Evolutionary conservation across 1,140 invertebrate genomes (phyloP), one percentile per base, ranked within the genome.

Genomic region (Chelonus insularis): DNA sequence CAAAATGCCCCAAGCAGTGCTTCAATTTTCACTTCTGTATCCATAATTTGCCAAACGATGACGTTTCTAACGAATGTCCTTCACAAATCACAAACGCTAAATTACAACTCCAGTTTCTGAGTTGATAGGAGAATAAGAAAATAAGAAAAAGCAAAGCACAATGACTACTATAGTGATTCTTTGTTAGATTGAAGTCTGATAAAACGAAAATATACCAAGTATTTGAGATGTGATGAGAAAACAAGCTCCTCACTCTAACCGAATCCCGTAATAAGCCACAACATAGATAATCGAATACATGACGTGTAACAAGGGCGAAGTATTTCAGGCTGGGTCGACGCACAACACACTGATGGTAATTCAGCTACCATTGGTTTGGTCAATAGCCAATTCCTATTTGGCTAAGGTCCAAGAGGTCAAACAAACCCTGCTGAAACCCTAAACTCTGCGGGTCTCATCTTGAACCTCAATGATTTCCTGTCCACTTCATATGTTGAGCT

Each of bases 321-420:
- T 68, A 72, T 70, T 62, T 68, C 67, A 69, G 39, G 18, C 18
- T 60, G 65, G 67, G 71, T 71, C 68, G 68, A 57, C 43, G 56
- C 62, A 59, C 48, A 51, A 41, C 32, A 57, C 45, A 48, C 39
- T 70, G 25, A 29, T 29, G 67, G 73, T 77, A 76, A 80, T 79
- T 79, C 76, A 73, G 71, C 71, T 73, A 76, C 70, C 73, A 78
- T 74, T 76, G 75, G 72, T 73, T 78, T 77, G 76, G 76, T 79
- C 73, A 79, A 80, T 78, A 73, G 76, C 79, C 75, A 78, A 78
- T 80, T 80, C 70, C 75, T 77, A 79, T 74, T 80, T 81, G 78
- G 79, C 78, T 64, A 45, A 12, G 36, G 45, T 78, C 78, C 78
- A 81, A 75, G 69, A 62, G 69, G 64, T 68, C 71, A 72, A 73